Percentiles rank a stretch among this genome's conserved stretches.
phyloP scores from a whole-genome alignment of 2,797 vertebrate genomes.

The Schizopygopsis pylzovi region DNA sequence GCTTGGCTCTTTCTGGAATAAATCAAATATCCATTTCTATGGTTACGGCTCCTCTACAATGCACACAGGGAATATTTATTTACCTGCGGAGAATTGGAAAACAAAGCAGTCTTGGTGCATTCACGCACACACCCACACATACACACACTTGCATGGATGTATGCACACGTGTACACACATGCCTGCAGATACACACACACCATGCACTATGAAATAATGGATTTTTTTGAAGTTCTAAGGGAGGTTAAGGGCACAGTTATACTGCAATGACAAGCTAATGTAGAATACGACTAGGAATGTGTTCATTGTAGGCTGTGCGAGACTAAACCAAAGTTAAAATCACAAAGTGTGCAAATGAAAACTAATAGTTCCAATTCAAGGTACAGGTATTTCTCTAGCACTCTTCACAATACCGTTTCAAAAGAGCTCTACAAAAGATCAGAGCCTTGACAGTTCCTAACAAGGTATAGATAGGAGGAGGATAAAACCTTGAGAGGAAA shows the following conservation, averaged over 20 bases:
- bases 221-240: conserved; percentile 62
- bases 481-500: conserved; percentile 8
- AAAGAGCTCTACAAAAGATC: conserved; percentile 10
- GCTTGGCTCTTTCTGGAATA: conserved; percentile 66
- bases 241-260: conserved; percentile 60
- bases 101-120: conserved; percentile 55
- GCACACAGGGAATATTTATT: conserved; percentile 64
- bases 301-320: conserved; percentile 64
- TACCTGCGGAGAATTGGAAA: conserved; percentile 66
- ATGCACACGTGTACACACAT: conserved; percentile 10
- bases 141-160: conserved; percentile 35
- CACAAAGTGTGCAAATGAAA: conserved; percentile 49
- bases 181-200: conserved; percentile 15
- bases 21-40: conserved; percentile 67
- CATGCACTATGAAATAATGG: conserved; percentile 9
- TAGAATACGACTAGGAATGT: conserved; percentile 68
- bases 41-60: conserved; percentile 59
- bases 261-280: conserved; percentile 61
- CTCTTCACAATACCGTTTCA: not conserved
- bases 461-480: not conserved
- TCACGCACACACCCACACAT: conserved; percentile 31
- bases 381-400: not conserved
- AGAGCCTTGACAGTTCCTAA: conserved; percentile 14
- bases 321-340: conserved; percentile 72
- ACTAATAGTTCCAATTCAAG: not conserved